Evolutionary conservation across 2,888 invertebrate species (phyloP), one percentile per base, ranked within the genome.

Genomic region (Machimus atricapillus): DNA sequence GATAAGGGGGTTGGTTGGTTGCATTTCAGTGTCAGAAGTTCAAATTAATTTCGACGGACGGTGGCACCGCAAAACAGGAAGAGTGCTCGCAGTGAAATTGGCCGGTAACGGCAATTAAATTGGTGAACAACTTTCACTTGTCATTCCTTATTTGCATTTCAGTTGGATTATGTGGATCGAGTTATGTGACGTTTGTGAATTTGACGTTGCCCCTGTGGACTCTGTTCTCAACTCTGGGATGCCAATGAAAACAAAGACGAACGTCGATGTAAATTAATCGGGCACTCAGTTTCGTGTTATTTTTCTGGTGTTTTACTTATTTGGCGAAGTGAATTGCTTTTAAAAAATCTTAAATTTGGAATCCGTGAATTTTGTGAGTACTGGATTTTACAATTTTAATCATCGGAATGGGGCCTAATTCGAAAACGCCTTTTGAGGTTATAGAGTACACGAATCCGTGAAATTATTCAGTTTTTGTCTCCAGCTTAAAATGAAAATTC

Each of bases 251-350:
- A 82, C 82, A 82, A 82, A 82, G 82, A 14, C 82, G 37, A 52
- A 82, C 82, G 82, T 81, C 81, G 81, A 81, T 81, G 81, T 82
- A 82, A 82, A 82, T 82, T 79, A 52, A 79, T 79, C 79, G 79
- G 27, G 52, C 46, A 79, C 52, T 79, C 23, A 52, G 52, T 79
- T 79, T 79, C 52, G 79, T 79, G 79, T 79, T 79, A 79, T 52
- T 79, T 79, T 78, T 43, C n/a, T 78, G 46, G 78, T 78, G 46
- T 78, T 78, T 79, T 46, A 79, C 79, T 52, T 14, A 4, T 52
- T 79, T 79, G 79, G 79, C 46, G 79, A 14, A 52, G 52, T 27
- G 27, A 31, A 31, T 79, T 79, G 6, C 14, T 23, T 52, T 16
- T 31, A 27, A 79, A n/a, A 79, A 27, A 31, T 40, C 23, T n/a